Evolutionary conservation across 2,113 vertebrate species (phyloP), one percentile per base, ranked within the genome.

Genomic region (Charina bottae): DNA sequence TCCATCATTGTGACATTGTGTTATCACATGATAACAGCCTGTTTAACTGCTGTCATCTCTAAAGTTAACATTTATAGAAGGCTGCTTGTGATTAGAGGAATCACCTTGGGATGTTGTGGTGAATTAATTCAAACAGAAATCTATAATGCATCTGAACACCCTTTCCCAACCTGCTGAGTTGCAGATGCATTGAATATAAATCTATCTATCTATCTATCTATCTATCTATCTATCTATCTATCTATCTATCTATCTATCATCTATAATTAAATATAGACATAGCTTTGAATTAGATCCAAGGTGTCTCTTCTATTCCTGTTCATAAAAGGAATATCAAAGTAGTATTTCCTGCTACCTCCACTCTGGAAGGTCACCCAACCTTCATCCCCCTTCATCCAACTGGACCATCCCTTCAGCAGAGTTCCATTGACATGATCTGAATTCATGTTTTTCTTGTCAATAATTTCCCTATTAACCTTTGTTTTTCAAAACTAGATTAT

Each of bases 31-130:
- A 87, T 87, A 92, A 89, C 33, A 84, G 42, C 12, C n/a, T 55
- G 49, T 83, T 90, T 89, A 91, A 60, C 90, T 86, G 78, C 56
- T 89, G 92, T 91, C 90, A 83, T 83, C 92, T 91, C 42, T 59
- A 87, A 72, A 78, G 83, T 89, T 88, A 72, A 85, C 59, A 53
- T 89, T 87, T 87, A 23, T 19, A 85, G 60, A 68, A 85, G 78
- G 10, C 9, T 72, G 59, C 59, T 53, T 83, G 24, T 89, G 90
- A 68, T 91, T 58, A 64, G 60, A 54, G 19, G 28, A 83, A 91
- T 93, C 60, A 78, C 58, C 87, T 89, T 78, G 90, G 90, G 59
- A 85, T 59, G 42, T 58, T 72, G 54, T 6, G 23, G 42, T 54
- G 83, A 91, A 85, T 85, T 91, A 64, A n/a, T 85, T 86, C 33